Evolutionary conservation across 2,888 invertebrate species (phyloP).

Genomic region (Gandaritis pyraliata): DNA sequence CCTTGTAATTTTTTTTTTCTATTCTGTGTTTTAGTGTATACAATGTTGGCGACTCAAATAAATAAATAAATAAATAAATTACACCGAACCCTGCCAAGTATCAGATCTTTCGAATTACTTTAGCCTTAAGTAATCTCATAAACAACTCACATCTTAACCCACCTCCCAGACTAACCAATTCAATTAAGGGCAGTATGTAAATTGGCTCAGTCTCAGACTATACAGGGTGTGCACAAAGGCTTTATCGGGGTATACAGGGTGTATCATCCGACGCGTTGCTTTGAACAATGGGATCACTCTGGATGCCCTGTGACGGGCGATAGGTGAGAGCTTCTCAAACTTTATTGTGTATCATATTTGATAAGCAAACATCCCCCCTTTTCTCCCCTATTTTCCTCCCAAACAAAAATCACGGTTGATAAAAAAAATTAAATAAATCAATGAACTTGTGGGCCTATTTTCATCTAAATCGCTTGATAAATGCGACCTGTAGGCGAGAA

Average conservation of each 20-base stretch:
- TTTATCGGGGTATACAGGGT: constrained; percentile 31
- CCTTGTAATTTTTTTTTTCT: no score
- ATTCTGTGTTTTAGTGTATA: no score
- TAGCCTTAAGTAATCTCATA: constrained; percentile 15
- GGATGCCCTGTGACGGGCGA: constrained; percentile 28
- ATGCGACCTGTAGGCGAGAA: no score
- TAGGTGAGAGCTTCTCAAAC: constrained; percentile 29
- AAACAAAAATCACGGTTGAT: no score
- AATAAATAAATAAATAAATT: no score
- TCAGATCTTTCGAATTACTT: constrained; percentile 6
- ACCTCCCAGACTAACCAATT: constrained; percentile 48
- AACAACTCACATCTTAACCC: constrained; percentile 28
- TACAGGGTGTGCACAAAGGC: constrained; percentile 36
- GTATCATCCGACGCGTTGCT: constrained; percentile 31
- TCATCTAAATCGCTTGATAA: no score
- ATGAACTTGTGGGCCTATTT: no score
- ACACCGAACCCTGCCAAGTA: not conserved
- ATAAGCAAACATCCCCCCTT: no score
- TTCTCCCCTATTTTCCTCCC: no score
- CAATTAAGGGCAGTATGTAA: constrained; percentile 63
- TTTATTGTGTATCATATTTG: constrained; percentile 6
- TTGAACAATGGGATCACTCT: constrained; percentile 34
- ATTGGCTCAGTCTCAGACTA: constrained; percentile 52
- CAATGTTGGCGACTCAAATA: no score
- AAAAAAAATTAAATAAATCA: no score